Evolutionary conservation across 2,888 invertebrate species (phyloP).

Genomic region (Dicycla oo): DNA sequence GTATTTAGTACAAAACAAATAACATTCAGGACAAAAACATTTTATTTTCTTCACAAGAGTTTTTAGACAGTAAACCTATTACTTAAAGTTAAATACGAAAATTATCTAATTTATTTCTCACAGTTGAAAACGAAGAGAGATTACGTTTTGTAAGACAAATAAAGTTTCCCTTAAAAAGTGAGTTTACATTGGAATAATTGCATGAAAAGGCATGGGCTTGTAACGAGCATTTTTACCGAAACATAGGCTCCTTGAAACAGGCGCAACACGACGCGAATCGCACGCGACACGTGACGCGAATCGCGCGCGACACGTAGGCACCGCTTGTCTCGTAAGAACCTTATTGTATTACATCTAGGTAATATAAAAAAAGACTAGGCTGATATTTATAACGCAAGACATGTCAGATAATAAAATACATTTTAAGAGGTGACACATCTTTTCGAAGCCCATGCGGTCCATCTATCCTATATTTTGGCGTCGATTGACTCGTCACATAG

Average conservation of each 20-base stretch:
- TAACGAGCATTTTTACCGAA: background rate
- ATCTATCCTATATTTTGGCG: background rate
- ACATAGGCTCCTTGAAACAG: no score
- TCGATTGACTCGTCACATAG: background rate
- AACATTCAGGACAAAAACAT: conserved; percentile 13
- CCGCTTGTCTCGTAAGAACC: no score
- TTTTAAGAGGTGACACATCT: background rate
- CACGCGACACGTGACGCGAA: no score
- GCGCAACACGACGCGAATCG: no score
- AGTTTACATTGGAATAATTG: background rate
- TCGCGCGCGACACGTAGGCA: no score
- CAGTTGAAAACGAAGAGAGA: conserved; percentile 35
- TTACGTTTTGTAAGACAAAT: conserved; percentile 40
- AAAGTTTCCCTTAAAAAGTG: conserved; percentile 33
- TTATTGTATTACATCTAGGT: background rate
- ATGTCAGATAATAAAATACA: background rate
- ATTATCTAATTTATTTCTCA: conserved; percentile 40
- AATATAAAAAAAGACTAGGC: background rate
- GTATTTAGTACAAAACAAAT: conserved; percentile 15
- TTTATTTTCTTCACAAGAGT: conserved; percentile 20
- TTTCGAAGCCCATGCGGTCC: background rate
- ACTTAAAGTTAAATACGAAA: conserved; percentile 42
- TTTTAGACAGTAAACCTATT: conserved; percentile 38
- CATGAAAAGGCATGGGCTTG: background rate
- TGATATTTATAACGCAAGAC: background rate